These are phyloP conservation scores for Aphaenogaster floridana DNA, from an alignment of 1,140 invertebrate genomes.

Conservation along the genomic window DNA sequence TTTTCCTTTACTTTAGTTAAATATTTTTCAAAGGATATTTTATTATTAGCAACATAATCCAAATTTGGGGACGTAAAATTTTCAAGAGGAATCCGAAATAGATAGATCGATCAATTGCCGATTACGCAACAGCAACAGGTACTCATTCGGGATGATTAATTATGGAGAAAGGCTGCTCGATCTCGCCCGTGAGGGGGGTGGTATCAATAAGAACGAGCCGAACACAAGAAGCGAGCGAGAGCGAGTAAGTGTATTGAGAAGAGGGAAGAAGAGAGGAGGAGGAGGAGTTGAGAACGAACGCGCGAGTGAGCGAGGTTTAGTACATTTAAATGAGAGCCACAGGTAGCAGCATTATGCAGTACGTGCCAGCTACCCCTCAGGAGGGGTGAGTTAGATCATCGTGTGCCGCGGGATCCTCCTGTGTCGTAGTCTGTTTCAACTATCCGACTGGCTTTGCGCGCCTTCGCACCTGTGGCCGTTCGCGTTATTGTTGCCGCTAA, in stretches of 20 bases:
- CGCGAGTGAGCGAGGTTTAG: constrained; percentile 75
- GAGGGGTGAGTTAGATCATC: constrained; percentile 82
- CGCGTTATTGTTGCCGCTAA: constrained; percentile 57
- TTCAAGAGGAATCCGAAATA: background rate
- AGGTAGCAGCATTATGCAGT: constrained; percentile 83
- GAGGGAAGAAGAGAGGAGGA: constrained; percentile 20
- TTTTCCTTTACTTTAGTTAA: background rate
- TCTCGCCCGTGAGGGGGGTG: background rate
- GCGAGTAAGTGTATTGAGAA: constrained; percentile 36
- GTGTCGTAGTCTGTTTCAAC: constrained; percentile 73
- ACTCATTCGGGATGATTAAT: constrained; percentile 68
- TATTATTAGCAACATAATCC: background rate
- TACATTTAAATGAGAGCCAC: constrained; percentile 84
- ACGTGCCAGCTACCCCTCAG: constrained; percentile 80
- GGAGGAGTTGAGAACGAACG: constrained; percentile 48
- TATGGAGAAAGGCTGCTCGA: constrained; percentile 35
- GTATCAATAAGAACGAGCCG: constrained; percentile 67
- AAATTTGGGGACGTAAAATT: background rate
- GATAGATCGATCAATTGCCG: constrained; percentile 13
- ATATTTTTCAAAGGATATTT: background rate
- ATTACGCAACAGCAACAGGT: constrained; percentile 70
- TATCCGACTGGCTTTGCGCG: constrained; percentile 71
- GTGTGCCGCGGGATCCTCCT: constrained; percentile 72
- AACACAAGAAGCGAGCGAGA: constrained; percentile 67
- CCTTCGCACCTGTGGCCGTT: constrained; percentile 73